Base-by-base conservation (phyloP, 35 echinoderm and acorn worm genomes). In the Chiridota heheva region DNA sequence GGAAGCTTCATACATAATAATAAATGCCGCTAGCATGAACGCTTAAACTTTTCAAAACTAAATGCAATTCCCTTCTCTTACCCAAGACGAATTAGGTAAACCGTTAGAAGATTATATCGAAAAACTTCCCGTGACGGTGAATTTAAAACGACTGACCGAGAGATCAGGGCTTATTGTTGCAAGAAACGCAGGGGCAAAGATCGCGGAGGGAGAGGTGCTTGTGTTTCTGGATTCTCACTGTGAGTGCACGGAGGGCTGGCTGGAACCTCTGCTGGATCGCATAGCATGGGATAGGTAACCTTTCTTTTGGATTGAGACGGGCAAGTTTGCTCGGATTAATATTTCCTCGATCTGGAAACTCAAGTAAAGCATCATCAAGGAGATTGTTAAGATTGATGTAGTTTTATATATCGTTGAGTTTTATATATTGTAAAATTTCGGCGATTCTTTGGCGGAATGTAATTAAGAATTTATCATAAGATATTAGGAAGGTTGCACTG, bases 181-280 rank as follows among this genome's bases (percentile, higher is more conserved):
- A 5, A 68, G 90, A 20, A 80, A 86, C 57, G 59, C 40, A 17
- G 90, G 90, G 30, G 80, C 87, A 1, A 59, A 73, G 24, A 62
- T 84, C 1, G 88, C 88, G 5, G 82, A 73, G 38, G 90, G 90
- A 5, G 76, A 81, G 20, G 77, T 92, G 1, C 39, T 92, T 7
- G 81, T 77, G 27, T 92, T 92, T 46, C 69, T 92, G 35, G 90
- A 92, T 47, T 86, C 90, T 22, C 90, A 92, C 28, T 92, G 90
- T 29, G 90, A 92, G 65, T 76, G 68, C 7, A 92, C 90, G 31
- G 77, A 81, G 42, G 90, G 90, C 17, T 92, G 90, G 90, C 65
- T 92, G 18, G 90, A 92, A 55, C 90, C 90, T 0, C 42, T 92
- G 40, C 76, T 86, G 5, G 65, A 46, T 22, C 43, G 90, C 28